phyloP scores from a whole-genome alignment of 2,113 vertebrate species.

The Mellivora capensis region DNA sequence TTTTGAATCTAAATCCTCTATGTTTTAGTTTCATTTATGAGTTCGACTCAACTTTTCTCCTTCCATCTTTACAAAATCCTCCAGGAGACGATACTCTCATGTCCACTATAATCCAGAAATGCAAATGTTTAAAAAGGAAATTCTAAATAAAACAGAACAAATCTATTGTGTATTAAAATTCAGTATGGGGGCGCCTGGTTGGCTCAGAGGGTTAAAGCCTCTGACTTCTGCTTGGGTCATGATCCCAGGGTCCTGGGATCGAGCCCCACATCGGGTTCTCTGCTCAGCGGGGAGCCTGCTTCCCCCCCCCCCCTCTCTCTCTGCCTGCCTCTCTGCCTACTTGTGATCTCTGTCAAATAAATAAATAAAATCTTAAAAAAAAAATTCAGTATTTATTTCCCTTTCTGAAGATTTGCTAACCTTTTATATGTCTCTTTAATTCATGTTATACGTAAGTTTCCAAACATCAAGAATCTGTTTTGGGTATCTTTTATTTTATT shows the following conservation, averaged over 20 bases:
- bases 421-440: background rate
- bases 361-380: no score
- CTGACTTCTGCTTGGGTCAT: no score
- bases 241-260: no score
- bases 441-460: background rate
- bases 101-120: background rate
- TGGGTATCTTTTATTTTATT: background rate
- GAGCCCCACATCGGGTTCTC: no score
- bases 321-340: no score
- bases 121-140: background rate
- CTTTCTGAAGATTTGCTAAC: background rate
- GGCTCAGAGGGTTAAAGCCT: no score
- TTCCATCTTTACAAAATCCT: background rate
- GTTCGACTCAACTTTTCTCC: background rate
- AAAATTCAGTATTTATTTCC: no score
- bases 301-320: no score
- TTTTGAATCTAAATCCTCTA: background rate
- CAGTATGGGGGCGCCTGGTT: background rate
- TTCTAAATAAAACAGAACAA: constrained; percentile 8
- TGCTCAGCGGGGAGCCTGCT: no score
- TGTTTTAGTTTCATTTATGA: background rate
- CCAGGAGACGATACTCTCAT: background rate
- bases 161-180: background rate
- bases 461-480: background rate
- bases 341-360: no score